Evolutionary conservation across 2,113 vertebrate species (phyloP).

Genomic region (Ptilorrhoa leucosticta): DNA sequence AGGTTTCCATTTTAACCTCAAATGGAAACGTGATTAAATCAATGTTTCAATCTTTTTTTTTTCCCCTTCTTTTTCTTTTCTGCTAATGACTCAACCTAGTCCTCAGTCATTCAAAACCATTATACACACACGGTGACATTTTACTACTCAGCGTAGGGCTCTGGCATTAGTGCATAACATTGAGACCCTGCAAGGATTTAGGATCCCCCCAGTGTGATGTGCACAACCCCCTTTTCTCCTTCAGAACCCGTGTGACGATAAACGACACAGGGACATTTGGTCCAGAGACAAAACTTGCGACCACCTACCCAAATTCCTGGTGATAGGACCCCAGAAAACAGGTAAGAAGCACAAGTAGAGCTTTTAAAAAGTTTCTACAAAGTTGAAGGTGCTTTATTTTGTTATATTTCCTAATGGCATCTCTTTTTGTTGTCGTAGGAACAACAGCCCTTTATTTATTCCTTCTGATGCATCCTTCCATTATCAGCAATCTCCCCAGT

Average conservation of each 20-base stretch:
- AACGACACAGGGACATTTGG: slow-evolving; percentile 82
- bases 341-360: slow-evolving; percentile 43
- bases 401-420: neutral
- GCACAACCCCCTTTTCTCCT: neutral
- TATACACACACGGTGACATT: neutral
- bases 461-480: slow-evolving; percentile 96
- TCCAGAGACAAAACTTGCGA: slow-evolving; percentile 81
- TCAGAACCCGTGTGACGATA: slow-evolving; percentile 82
- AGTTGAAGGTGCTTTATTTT: neutral
- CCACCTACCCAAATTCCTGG: slow-evolving; percentile 79
- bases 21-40: slow-evolving; percentile 21
- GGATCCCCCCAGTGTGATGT: neutral
- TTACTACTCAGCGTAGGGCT: neutral
- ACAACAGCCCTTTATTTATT: slow-evolving; percentile 98
- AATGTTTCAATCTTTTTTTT: neutral
- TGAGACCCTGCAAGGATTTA: neutral
- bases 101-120: neutral
- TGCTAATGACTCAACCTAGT: neutral
- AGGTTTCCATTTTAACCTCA: slow-evolving; percentile 8
- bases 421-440: slow-evolving; percentile 72
- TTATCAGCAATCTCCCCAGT: slow-evolving; percentile 93
- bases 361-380: neutral
- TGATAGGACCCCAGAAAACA: slow-evolving; percentile 83
- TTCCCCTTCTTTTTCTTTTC: neutral
- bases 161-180: neutral